Evolutionary conservation across 2,888 invertebrate species (phyloP), one percentile per base, ranked within the genome.

Genomic region (Xanthorhoe designata): DNA sequence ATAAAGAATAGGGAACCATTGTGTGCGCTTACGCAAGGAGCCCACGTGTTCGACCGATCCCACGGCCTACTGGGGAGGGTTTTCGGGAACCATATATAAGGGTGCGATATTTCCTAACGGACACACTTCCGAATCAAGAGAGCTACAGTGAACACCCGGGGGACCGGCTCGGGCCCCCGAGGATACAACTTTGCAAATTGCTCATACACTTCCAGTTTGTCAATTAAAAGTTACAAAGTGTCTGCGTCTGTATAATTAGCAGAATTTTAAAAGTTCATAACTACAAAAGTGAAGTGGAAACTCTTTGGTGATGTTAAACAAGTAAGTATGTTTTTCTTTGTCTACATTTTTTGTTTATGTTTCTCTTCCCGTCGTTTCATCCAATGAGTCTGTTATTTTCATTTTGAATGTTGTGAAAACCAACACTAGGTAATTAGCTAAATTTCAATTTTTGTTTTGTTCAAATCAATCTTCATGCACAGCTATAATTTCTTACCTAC

Each of bases 11-110:
- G 87, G 87, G 84, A 79, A 72, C 84, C 73, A 87, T 92, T 92
- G 92, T 92, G 75, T 87, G 89, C 88, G 88, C 79, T 85, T 89
- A 78, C 91, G 91, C 89, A 91, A 91, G 88, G 82, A 85, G 82
- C 71, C 84, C 91, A 91, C 91, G 91, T 91, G 92, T 88, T 88
- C 83, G 18, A 57, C 75, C 82, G 88, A 80, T 92, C 92, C 88
- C 93, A 92, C 93, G 92, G 90, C 85, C 72, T 66, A 71, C 72
- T 67, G 78, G 85, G 85, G 79, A 87, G 84, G 86, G 86, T 81
- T 76, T 82, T 80, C 76, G 78, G 87, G 86, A 87, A 56, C 65
- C 82, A 79, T 87, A 89, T 91, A 91, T 85, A 92, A 87, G 83
- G 82, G 82, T 75, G 78, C 66, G 54, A 63, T 66, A 60, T 65